A percentile compares a stretch with the other conserved stretches of the same genome.
These are phyloP conservation scores for Brachypodius melanocephalos DNA, from an alignment of 2,113 vertebrate genomes.

Conservation along the genomic window DNA sequence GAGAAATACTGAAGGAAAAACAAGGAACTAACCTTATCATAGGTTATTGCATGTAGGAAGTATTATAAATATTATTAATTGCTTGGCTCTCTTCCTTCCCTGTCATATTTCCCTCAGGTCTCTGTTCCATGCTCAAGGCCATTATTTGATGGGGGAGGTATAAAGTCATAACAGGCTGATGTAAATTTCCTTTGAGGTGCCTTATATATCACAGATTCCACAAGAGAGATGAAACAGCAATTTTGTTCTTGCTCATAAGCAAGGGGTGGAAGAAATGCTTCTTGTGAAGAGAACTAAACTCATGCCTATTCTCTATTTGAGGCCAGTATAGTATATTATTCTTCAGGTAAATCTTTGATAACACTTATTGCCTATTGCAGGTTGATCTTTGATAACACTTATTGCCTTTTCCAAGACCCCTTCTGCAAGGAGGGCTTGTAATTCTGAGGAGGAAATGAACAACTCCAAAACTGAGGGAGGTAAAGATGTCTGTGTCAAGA, in stretches of 20 bases:
- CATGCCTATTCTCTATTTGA: background rate
- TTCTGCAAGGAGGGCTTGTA: background rate
- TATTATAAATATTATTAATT: slow-evolving; percentile 67
- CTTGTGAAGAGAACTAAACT: background rate
- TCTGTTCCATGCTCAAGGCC: slow-evolving; percentile 53
- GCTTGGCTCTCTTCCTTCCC: slow-evolving; percentile 54
- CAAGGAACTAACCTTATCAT: slow-evolving; percentile 13
- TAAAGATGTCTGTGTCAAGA: slow-evolving; percentile 16
- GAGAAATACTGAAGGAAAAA: background rate
- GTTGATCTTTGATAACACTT: slow-evolving; percentile 5
- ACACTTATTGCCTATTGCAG: background rate
- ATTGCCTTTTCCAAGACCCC: slow-evolving; percentile 3
- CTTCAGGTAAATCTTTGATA: slow-evolving; percentile 26
- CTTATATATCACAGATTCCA: slow-evolving; percentile 58
- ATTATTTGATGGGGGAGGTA: slow-evolving; percentile 52
- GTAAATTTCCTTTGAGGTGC: slow-evolving; percentile 64
- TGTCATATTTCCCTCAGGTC: slow-evolving; percentile 61
- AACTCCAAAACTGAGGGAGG: background rate
- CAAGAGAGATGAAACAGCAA: slow-evolving; percentile 33
- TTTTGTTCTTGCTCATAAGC: slow-evolving; percentile 34
- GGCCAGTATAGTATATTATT: background rate
- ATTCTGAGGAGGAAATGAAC: slow-evolving; percentile 33
- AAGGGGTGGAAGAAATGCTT: background rate
- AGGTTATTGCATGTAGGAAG: slow-evolving; percentile 34
- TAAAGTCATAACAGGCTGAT: slow-evolving; percentile 57